These are phyloP conservation scores for Barnardius zonarius DNA, from an alignment of 2,113 vertebrate species.

Conservation along the genomic window DNA sequence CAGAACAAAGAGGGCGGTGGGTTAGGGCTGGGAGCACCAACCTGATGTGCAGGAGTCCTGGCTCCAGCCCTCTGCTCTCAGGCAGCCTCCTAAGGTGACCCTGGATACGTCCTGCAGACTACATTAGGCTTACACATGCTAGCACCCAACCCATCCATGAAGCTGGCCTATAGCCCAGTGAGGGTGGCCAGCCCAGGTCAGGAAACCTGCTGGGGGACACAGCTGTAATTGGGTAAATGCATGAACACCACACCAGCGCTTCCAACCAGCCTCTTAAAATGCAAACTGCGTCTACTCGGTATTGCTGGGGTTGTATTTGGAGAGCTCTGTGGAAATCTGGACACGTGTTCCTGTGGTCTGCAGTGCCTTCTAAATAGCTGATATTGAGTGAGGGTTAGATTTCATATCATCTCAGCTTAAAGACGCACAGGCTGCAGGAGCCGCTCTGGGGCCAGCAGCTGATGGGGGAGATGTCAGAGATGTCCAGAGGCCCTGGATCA, in stretches of 20 bases:
- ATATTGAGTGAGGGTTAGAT: fast-evolving
- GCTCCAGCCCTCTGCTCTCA: background rate
- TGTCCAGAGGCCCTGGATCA: background rate
- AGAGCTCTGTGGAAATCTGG: background rate
- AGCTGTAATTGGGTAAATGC: background rate
- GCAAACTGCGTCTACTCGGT: fast-evolving
- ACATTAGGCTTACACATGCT: background rate
- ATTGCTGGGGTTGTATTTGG: background rate
- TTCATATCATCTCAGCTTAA: background rate
- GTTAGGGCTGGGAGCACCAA: background rate
- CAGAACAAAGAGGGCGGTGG: background rate
- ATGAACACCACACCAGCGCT: background rate
- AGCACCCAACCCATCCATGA: background rate
- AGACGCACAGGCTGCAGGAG: background rate
- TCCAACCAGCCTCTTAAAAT: background rate
- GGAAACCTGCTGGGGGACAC: background rate
- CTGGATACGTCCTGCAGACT: background rate
- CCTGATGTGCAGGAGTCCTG: fast-evolving
- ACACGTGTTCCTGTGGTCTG: background rate
- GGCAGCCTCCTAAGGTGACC: background rate
- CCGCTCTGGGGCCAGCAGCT: background rate
- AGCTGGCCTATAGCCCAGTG: background rate
- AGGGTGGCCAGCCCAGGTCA: background rate
- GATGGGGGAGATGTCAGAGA: background rate
- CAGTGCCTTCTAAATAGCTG: background rate